Evolutionary conservation across 2,888 invertebrate genomes (phyloP).

Genomic region (Stenchaetothrips biformis): DNA sequence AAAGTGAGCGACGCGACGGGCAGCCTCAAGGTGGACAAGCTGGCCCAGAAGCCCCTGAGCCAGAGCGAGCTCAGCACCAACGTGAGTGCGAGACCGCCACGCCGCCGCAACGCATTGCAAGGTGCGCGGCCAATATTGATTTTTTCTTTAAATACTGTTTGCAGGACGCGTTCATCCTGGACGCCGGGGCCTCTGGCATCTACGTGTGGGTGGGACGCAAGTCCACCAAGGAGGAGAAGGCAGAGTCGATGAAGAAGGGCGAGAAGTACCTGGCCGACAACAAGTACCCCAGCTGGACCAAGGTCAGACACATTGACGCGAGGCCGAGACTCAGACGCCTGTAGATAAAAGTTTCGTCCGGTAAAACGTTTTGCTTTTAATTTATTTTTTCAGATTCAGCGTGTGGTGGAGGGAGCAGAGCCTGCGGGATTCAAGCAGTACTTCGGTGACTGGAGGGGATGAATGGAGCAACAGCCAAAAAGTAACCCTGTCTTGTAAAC

Average conservation of each 20-base stretch:
- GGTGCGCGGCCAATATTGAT: constrained; percentile 28
- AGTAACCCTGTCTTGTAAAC: background rate
- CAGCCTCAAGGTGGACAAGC: constrained; percentile 58
- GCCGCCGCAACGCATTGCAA: background rate
- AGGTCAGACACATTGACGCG: constrained; percentile 38
- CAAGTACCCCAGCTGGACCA: constrained; percentile 74
- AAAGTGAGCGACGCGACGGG: constrained; percentile 67
- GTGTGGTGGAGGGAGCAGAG: constrained; percentile 77
- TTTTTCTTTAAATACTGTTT: constrained; percentile 30
- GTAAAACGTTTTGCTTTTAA: background rate
- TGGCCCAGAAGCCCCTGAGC: constrained; percentile 65
- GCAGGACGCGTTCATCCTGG: constrained; percentile 74
- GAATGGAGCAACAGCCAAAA: constrained; percentile 28
- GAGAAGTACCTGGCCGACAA: constrained; percentile 56
- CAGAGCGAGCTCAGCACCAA: constrained; percentile 66
- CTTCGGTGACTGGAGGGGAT: constrained; percentile 72
- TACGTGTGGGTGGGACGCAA: constrained; percentile 82
- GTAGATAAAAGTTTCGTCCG: background rate
- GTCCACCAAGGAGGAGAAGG: constrained; percentile 66
- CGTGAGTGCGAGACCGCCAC: constrained; percentile 46
- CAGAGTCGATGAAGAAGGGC: constrained; percentile 68
- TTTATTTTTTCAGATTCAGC: constrained; percentile 51
- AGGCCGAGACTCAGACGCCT: background rate
- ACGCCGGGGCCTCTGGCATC: constrained; percentile 69
- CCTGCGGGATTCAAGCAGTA: constrained; percentile 85